A percentile compares a stretch with the other conserved stretches of the same genome.
phyloP scores from a whole-genome alignment of 1,140 invertebrate genomes.

The Trigoniulus corallinus region DNA sequence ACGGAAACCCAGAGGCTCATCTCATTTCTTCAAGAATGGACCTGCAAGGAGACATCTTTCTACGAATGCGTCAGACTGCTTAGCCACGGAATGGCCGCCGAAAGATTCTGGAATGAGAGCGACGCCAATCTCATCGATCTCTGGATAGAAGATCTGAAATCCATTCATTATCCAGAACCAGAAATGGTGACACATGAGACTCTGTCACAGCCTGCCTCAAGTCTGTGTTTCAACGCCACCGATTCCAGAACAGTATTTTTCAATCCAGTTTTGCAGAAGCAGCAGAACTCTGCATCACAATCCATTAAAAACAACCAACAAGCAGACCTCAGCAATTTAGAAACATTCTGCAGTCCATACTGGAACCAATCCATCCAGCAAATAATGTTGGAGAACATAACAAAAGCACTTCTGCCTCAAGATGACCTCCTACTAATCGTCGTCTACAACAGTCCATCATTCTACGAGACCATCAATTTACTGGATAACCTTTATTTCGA shows the following conservation, averaged over 20 bases:
- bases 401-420: neutral
- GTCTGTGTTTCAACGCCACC: neutral
- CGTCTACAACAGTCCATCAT: constrained; percentile 20
- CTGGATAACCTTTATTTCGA: constrained; percentile 21
- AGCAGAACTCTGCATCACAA: neutral
- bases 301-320: neutral
- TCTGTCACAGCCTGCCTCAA: no score
- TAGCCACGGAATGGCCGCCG: constrained; percentile 10
- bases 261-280: neutral
- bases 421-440: constrained; percentile 19
- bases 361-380: neutral
- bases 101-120: constrained; percentile 11
- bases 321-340: neutral
- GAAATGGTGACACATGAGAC: neutral
- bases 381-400: no score
- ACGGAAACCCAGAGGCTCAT: constrained; percentile 13
- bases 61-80: constrained; percentile 12
- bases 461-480: constrained; percentile 23
- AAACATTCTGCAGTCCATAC: neutral
- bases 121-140: constrained; percentile 12
- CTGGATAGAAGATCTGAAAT: constrained; percentile 15
- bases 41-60: constrained; percentile 12
- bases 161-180: constrained; percentile 12
- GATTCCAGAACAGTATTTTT: neutral
- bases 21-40: constrained; percentile 15